These are phyloP conservation scores for Lepisosteus oculatus DNA, from an alignment of 2,113 vertebrate species.

Conservation along the genomic window DNA sequence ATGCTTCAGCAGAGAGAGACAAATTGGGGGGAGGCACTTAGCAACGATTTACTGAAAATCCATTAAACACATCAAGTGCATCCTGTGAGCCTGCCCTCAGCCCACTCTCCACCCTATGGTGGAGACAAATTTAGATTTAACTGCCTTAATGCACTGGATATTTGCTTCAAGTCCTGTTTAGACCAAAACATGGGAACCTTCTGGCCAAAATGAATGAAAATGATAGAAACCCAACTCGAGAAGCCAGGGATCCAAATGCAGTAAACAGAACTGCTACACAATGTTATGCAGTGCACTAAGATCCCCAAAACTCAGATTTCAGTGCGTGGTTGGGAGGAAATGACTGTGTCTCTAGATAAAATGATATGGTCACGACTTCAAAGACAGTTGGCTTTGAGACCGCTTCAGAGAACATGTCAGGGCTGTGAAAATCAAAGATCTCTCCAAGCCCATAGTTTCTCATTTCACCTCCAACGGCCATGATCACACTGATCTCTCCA, in stretches of 20 bases:
- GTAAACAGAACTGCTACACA: too few relatives aligned
- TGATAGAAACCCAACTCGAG: not conserved
- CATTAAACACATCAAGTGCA: slow-evolving; percentile 53
- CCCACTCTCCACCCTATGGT: not conserved
- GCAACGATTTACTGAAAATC: slow-evolving; percentile 50
- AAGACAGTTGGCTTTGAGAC: too few relatives aligned
- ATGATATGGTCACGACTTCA: too few relatives aligned
- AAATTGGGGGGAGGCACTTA: slow-evolving; percentile 58
- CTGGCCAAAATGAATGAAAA: slow-evolving; percentile 9
- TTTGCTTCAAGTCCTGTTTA: slow-evolving; percentile 22
- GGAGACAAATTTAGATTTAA: slow-evolving; percentile 31
- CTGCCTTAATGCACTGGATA: slow-evolving; percentile 33
- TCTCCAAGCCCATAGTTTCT: too few relatives aligned
- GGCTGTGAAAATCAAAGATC: too few relatives aligned
- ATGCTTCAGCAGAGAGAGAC: slow-evolving; percentile 46
- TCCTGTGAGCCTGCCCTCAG: slow-evolving; percentile 10
- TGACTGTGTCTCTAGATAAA: not conserved
- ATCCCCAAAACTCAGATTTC: not conserved
- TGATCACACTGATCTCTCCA: too few relatives aligned
- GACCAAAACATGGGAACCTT: not conserved
- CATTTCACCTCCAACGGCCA: too few relatives aligned
- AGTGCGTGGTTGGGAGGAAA: slow-evolving; percentile 18
- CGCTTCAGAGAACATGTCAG: too few relatives aligned
- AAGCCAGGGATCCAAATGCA: too few relatives aligned
- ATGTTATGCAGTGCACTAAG: too few relatives aligned